Evolutionary conservation across 2,797 vertebrate genomes (phyloP).

Genomic region (Molossus molossus): DNA sequence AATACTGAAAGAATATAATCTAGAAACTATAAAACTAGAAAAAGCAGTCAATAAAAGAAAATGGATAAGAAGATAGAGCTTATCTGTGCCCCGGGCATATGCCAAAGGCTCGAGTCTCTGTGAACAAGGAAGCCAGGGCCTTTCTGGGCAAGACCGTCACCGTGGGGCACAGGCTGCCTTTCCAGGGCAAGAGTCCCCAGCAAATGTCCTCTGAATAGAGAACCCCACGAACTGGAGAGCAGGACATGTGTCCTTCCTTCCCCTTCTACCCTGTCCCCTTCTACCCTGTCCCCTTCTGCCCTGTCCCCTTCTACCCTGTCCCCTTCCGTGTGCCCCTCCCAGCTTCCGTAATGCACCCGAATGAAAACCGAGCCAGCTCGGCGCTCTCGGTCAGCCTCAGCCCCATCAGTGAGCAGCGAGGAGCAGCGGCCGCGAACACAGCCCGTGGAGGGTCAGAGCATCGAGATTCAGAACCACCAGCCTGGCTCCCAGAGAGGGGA

Average conservation of each 20-base stretch:
- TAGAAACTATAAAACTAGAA: conserved; percentile 57
- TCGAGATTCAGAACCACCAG: neutral
- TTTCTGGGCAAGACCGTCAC: neutral
- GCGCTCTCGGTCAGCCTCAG: neutral
- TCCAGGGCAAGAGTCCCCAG: neutral
- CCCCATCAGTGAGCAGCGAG: neutral
- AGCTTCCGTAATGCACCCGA: neutral
- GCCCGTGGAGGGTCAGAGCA: neutral
- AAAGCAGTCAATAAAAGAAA: conserved; percentile 56
- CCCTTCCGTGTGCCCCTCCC: neutral
- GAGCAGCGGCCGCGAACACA: neutral
- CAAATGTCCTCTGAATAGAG: neutral
- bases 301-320: too few species aligned
- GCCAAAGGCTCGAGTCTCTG: neutral
- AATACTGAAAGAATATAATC: conserved; percentile 56
- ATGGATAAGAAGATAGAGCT: neutral
- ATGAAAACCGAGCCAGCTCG: neutral
- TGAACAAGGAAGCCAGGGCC: neutral
- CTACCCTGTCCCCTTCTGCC: neutral
- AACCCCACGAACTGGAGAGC: neutral
- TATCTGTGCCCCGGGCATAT: neutral
- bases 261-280: neutral
- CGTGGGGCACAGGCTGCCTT: neutral
- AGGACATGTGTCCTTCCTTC: neutral
- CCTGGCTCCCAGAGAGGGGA: neutral